phyloP scores from a whole-genome alignment of 2,113 vertebrate genomes.

The Halichoerus grypus region DNA sequence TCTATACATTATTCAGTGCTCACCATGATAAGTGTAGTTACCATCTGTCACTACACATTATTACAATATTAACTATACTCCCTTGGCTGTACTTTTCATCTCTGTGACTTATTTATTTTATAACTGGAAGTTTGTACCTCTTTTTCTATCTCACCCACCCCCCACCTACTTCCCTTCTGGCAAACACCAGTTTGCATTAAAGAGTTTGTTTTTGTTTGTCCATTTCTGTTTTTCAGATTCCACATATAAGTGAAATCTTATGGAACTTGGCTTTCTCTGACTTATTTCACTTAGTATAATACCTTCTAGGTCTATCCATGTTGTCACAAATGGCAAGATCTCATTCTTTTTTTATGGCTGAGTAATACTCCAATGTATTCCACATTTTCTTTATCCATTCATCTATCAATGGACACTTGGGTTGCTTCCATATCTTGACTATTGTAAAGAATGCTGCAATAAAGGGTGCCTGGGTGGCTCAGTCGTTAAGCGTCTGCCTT shows the following conservation, averaged over 20 bases:
- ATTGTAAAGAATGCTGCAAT: background rate
- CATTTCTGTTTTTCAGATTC: background rate
- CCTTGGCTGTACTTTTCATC: background rate
- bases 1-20: background rate
- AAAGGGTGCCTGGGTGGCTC: background rate
- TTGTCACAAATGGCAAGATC: background rate
- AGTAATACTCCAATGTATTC: background rate
- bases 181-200: background rate
- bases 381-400: background rate
- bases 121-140: background rate
- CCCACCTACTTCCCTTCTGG: background rate
- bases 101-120: background rate
- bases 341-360: background rate
- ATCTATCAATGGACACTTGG: background rate
- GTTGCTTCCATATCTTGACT: background rate
- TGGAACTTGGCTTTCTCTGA: background rate
- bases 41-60: background rate
- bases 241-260: background rate
- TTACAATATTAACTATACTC: background rate
- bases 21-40: background rate
- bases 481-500: no score
- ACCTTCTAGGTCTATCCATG: background rate
- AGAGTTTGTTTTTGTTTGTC: background rate
- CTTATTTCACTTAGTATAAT: background rate
- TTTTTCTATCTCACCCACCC: background rate